These are phyloP conservation scores for Aphrocallistes beatrix DNA, from an alignment of 37 sponge, comb jelly and placozoan genomes.

Conservation along the genomic window DNA sequence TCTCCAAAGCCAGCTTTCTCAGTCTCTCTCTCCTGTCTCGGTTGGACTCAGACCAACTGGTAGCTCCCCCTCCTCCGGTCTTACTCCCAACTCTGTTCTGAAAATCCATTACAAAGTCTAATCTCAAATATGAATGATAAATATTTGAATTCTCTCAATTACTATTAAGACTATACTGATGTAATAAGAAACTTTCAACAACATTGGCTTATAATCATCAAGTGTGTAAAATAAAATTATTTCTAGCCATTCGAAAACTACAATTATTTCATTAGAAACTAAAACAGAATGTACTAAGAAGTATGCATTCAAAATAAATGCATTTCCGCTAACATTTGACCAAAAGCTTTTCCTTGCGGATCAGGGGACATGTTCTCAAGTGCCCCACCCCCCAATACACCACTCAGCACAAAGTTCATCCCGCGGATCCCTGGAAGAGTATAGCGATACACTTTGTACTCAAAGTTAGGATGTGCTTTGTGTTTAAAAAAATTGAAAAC, in stretches of 20 bases:
- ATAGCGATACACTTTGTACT: conserved; percentile 45
- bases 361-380: conserved; percentile 74
- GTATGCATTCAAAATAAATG: not conserved
- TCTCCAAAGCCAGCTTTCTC: conserved; percentile 85
- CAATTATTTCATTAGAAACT: not conserved
- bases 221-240: too few relatives aligned
- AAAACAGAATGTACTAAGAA: not conserved
- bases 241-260: too few relatives aligned
- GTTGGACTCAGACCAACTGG: conserved; percentile 78
- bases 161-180: too few relatives aligned
- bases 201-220: too few relatives aligned
- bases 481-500: conserved; percentile 57
- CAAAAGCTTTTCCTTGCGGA: conserved; percentile 84
- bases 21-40: conserved; percentile 87
- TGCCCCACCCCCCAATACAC: conserved; percentile 88
- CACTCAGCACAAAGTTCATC: conserved; percentile 80
- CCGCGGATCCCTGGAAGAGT: conserved; percentile 70
- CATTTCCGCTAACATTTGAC: conserved; percentile 69
- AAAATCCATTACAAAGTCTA: conserved; percentile 72
- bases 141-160: too few relatives aligned
- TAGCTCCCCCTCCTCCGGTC: conserved; percentile 91
- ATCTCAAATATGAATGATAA: not conserved
- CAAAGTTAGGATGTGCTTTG: conserved; percentile 34
- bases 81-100: conserved; percentile 88
- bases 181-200: too few relatives aligned